These are phyloP conservation scores for Tachysurus fulvidraco DNA, from an alignment of 2,113 vertebrate genomes.

Conservation along the genomic window DNA sequence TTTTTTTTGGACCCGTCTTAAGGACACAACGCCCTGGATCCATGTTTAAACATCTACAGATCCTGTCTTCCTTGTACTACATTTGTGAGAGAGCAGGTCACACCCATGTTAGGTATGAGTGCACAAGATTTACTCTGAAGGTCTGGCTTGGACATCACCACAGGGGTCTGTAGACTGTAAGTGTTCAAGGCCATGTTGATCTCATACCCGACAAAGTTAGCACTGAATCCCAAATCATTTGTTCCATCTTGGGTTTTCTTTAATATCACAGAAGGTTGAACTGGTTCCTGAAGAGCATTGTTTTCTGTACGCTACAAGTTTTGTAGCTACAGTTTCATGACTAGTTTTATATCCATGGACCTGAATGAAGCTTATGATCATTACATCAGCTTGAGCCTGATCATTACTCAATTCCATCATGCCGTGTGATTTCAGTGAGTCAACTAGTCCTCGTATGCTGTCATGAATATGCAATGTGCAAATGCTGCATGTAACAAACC, in stretches of 20 bases:
- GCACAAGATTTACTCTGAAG: neutral
- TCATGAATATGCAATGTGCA: neutral
- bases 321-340: neutral
- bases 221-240: neutral
- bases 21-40: neutral
- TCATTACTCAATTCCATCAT: neutral
- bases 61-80: neutral
- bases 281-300: neutral
- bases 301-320: neutral
- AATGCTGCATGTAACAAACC: constrained; percentile 40
- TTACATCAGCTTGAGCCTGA: neutral
- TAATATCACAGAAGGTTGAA: neutral
- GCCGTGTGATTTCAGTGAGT: neutral
- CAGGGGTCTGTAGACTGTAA: neutral
- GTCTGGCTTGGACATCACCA: neutral
- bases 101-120: neutral
- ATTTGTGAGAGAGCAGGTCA: neutral
- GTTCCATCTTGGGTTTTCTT: neutral
- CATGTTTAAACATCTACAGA: neutral
- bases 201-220: neutral
- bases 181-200: neutral
- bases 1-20: neutral
- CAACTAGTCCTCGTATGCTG: neutral
- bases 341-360: neutral
- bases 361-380: neutral